Percentiles rank a stretch among this genome's conserved stretches.
phyloP scores from a whole-genome alignment of 2,888 invertebrate species.

The Rhamnusium bicolor region DNA sequence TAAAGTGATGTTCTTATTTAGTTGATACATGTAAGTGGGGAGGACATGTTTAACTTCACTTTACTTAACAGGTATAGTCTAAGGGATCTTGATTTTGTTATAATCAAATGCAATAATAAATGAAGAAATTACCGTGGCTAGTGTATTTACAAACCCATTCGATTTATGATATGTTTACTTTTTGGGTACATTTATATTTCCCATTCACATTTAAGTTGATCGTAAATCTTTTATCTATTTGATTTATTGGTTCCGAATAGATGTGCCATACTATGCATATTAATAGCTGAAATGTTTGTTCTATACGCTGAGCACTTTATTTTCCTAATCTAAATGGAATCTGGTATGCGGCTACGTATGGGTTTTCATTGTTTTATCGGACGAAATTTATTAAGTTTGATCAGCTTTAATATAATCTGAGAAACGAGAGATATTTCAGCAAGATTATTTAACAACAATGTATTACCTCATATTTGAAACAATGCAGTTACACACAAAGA shows the following conservation, averaged over 20 bases:
- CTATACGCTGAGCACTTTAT: background rate
- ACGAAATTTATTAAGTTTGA: background rate
- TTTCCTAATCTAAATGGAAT: constrained; percentile 20
- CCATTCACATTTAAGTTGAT: background rate
- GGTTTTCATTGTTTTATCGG: constrained; percentile 7
- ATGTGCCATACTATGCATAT: background rate
- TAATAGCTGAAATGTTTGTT: background rate
- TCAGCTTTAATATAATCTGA: background rate
- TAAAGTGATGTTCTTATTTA: background rate
- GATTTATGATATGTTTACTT: constrained; percentile 26
- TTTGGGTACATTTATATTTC: constrained; percentile 23
- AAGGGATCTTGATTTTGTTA: background rate
- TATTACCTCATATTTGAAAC: background rate
- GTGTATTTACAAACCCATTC: constrained; percentile 17
- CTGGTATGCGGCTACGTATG: background rate
- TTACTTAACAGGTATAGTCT: background rate
- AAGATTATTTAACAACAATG: background rate
- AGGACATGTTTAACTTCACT: background rate
- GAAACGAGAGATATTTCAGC: background rate
- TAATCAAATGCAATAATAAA: background rate
- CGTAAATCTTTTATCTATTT: constrained; percentile 17
- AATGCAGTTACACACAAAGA: background rate
- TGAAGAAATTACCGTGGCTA: constrained; percentile 7
- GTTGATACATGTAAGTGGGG: background rate
- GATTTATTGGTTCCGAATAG: constrained; percentile 15